Percentiles rank a stretch among this genome's conserved stretches.
These are phyloP conservation scores for Andrena marginata DNA, from an alignment of 2,888 invertebrate species.

Conservation along the genomic window DNA sequence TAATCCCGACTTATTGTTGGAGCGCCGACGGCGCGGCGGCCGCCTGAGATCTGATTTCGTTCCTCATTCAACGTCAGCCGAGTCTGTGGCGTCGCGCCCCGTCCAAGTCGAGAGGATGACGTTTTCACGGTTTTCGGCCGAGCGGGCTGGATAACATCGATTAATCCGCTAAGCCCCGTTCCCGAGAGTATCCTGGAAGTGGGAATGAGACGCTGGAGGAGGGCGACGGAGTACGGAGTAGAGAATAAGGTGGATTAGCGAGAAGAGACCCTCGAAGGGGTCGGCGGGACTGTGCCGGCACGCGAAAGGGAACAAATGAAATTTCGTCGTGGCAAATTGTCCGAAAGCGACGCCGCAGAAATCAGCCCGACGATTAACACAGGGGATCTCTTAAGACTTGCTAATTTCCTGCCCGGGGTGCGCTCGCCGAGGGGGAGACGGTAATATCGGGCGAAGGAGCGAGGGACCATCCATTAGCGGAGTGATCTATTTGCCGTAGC, in stretches of 20 bases:
- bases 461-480: conserved; percentile 67
- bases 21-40: conserved; percentile 49
- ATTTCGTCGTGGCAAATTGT: conserved; percentile 80
- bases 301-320: conserved; percentile 73
- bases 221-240: conserved; percentile 8
- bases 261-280: conserved; percentile 63
- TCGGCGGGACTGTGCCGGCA: conserved; percentile 44
- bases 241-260: conserved; percentile 73
- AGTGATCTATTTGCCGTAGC: conserved; percentile 66
- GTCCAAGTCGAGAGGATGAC: conserved; percentile 36
- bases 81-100: conserved; percentile 16
- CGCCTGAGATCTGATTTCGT: conserved; percentile 58
- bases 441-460: conserved; percentile 59
- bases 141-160: conserved; percentile 66
- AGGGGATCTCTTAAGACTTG: conserved; percentile 69
- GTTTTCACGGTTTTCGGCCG: conserved; percentile 61
- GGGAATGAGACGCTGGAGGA: neutral
- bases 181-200: conserved; percentile 11
- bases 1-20: conserved; percentile 63
- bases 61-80: conserved; percentile 46
- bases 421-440: conserved; percentile 18
- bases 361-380: conserved; percentile 76
- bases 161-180: conserved; percentile 66
- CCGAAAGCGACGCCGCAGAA: conserved; percentile 77
- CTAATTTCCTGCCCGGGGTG: conserved; percentile 69